These are phyloP conservation scores for Leptestheria dahalacensis DNA, from an alignment of 1,140 invertebrate genomes.

Conservation along the genomic window DNA sequence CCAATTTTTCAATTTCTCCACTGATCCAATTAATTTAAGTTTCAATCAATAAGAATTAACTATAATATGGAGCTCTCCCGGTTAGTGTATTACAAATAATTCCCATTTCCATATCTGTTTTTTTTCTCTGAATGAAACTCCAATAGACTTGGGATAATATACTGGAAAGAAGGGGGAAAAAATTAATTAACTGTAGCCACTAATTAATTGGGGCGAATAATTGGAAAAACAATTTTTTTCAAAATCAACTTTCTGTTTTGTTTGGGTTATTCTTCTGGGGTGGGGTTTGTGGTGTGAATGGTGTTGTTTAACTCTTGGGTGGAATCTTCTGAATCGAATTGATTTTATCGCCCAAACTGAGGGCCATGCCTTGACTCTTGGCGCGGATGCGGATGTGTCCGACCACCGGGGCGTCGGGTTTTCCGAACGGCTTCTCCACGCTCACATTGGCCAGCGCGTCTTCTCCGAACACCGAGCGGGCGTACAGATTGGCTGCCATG, in stretches of 20 bases:
- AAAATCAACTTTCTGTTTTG: neutral
- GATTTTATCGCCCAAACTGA: slow-evolving; percentile 91
- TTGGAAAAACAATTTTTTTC: no score
- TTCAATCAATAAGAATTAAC: no score
- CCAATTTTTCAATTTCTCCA: no score
- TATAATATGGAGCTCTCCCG: no score
- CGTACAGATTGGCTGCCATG: slow-evolving; percentile 98
- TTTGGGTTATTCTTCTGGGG: neutral
- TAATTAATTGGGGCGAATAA: no score
- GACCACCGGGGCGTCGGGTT: slow-evolving; percentile 71
- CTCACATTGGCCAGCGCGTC: slow-evolving; percentile 96
- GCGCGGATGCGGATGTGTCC: slow-evolving; percentile 95
- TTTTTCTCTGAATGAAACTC: no score
- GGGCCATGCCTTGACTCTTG: slow-evolving; percentile 96
- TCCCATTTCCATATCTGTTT: no score
- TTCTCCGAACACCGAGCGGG: slow-evolving; percentile 97
- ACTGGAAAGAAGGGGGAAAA: no score
- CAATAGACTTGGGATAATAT: no score
- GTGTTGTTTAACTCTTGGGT: neutral
- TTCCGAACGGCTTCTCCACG: slow-evolving; percentile 85
- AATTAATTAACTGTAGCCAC: no score
- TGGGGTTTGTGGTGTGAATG: neutral
- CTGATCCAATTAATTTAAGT: no score
- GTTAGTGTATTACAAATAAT: no score
- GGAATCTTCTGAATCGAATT: slow-evolving; percentile 71